phyloP scores from a whole-genome alignment of 1,140 invertebrate species.

The Apis cerana region DNA sequence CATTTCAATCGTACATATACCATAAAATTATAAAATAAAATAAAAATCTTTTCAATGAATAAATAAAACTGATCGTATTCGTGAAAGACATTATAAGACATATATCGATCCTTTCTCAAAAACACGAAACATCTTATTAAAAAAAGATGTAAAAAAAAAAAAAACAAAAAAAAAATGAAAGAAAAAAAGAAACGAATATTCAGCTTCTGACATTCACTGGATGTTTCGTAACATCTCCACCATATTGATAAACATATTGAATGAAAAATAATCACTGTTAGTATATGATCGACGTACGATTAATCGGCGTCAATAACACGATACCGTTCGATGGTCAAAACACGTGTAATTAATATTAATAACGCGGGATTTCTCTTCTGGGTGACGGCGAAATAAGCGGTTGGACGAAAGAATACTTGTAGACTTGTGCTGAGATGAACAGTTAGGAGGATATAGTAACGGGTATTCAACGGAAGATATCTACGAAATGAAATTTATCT shows the following conservation, averaged over 20 bases:
- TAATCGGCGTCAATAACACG: conserved; percentile 15
- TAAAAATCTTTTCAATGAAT: too few species aligned
- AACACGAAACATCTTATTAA: too few species aligned
- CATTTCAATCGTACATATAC: too few species aligned
- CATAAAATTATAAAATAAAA: too few species aligned
- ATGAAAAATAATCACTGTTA: neutral
- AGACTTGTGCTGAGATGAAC: conserved; percentile 1
- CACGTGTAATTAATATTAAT: conserved; percentile 23
- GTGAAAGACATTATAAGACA: too few species aligned
- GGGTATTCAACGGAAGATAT: conserved; percentile 26
- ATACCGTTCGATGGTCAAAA: conserved; percentile 13
- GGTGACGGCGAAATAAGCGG: neutral
- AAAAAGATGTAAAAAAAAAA: too few species aligned
- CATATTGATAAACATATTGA: neutral
- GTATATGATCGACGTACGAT: neutral
- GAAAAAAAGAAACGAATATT: too few species aligned
- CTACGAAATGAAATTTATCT: conserved; percentile 24
- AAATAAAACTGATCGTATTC: too few species aligned
- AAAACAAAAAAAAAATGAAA: too few species aligned
- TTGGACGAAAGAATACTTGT: neutral
- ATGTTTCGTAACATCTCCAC: neutral
- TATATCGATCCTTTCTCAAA: too few species aligned
- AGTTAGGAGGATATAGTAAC: conserved; percentile 42
- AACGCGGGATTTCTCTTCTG: neutral
- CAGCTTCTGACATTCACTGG: too few species aligned